Base-by-base conservation (phyloP, 2,888 invertebrate genomes). In the Heliconius sara region DNA sequence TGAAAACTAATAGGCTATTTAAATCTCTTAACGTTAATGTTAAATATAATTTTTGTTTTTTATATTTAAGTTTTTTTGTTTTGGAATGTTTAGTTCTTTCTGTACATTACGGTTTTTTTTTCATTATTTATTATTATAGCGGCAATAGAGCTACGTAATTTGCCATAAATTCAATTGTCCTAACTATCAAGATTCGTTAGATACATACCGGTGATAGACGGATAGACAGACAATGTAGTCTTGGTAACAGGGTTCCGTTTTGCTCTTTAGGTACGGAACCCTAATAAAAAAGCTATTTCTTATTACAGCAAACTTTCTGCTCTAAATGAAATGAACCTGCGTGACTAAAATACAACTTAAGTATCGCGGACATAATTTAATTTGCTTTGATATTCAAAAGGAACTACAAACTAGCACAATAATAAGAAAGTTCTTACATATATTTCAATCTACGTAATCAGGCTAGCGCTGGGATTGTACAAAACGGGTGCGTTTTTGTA, bases 371-470 rank as follows among this genome's bases (percentile, higher is more conserved):
- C 43, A 43, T 47, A 43, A 66, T 75, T 43, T 65, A 47, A 75
- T 75, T 66, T 66, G 43, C 43, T 65, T 65, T 66, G 75, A 75
- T 60, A 34, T 75, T 75, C 75, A 75, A 75, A 63, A 65, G 43
- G 9, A 77, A 79, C 25, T n/a, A 39, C 52, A 57, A 73, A 74
- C 65, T 68, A 75, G 57, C 47, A 76, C 27, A 71, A 76, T 67
- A 66, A 71, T 60, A 78, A 43, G 66, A 78, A 70, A 79, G 66
- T 76, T 57, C 68, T 79, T 76, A 79, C 80, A 82, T 82, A 80
- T 76, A 76, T 82, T 79, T 80, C 82, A 82, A 82, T 82, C 77
- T 79, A 34, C 76, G 70, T 81, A 78, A 80, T 77, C 76, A 80
- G 78, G 52, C 67, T 74, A 77, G 60, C 75, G 73, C 68, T 16